Evolutionary conservation across 1,140 invertebrate species (phyloP), one percentile per base, ranked within the genome.

Genomic region (Spodoptera litura): DNA sequence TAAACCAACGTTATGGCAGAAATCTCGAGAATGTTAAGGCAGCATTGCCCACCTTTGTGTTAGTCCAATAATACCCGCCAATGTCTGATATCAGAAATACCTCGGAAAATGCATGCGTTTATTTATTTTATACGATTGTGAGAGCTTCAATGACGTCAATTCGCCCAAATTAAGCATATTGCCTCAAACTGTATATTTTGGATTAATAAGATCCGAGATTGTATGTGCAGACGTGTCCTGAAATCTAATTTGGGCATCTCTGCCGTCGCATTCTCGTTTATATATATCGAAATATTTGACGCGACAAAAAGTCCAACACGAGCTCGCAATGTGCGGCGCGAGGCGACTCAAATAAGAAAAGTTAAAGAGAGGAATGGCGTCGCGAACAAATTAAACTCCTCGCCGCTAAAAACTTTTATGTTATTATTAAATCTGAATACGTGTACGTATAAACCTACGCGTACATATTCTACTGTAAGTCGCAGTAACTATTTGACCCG

Each of bases 321-420:
- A 59, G 56, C 68, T 8, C 27, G 68, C 52, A 56, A 72, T 72
- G 61, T 68, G 44, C 64, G 49, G 13, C 12, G 64, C 49, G 35
- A 53, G 55, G 11, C 71, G 71, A n/a, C 71, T 59, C 31, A 73
- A 73, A 73, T 73, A 73, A 75, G 49, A 62, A 62, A 62, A 62
- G 38, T 73, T 73, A n/a, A 20, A 20, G 56, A 61, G 13, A 73
- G 56, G 20, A 73, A 73, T 59, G 73, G 58, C 59, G 59, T 52
- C 6, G 59, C 73, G 25, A 52, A 53, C 25, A 64, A 73, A 59
- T 56, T 58, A 44, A 59, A 59, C 20, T 59, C 15, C 27, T 25
- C 13, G 12, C 49, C 64, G 20, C 49, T 64, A 49, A 64, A 64
- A 68, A 68, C 68, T 71, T 35, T 55, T 35, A 51, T 55, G 68